Evolutionary conservation across 2,797 vertebrate species (phyloP).

Genomic region (Mormyrops boulengeri): DNA sequence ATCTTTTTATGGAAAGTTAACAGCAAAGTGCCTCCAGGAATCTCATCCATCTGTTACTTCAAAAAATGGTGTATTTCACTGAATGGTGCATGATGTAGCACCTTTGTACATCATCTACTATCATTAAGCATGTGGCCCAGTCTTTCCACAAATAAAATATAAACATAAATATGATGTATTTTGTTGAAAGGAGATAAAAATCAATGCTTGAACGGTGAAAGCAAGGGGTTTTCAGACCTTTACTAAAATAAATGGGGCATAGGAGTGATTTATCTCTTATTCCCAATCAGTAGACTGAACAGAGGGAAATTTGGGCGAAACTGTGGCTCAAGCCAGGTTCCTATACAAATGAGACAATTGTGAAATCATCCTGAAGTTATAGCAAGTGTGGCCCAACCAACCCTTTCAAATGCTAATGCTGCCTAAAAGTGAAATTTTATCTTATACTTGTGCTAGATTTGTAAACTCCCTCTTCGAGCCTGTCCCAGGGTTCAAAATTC

Average conservation of each 20-base stretch:
- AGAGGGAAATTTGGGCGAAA: background rate
- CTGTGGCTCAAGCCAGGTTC: background rate
- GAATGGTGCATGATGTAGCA: background rate
- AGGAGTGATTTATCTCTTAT: background rate
- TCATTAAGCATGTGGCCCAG: background rate
- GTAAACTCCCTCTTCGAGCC: background rate
- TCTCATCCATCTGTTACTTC: background rate
- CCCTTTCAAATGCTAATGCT: background rate
- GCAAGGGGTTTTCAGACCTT: background rate
- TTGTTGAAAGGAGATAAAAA: conserved; percentile 5
- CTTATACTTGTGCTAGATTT: background rate
- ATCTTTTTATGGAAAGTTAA: background rate
- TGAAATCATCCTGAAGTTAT: background rate
- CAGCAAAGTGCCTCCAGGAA: background rate
- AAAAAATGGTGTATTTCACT: background rate
- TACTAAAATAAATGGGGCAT: background rate
- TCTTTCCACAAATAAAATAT: background rate
- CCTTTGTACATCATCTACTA: background rate
- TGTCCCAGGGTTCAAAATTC: background rate
- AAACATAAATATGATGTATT: background rate
- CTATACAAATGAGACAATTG: background rate
- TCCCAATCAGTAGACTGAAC: background rate
- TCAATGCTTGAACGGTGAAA: background rate
- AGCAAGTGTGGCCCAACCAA: background rate
- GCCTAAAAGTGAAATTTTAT: background rate